Percentiles rank a stretch among this genome's conserved stretches.
Conservation (phyloP, 2,113 vertebrate genomes). For the Triplophysa tibetana region DNA sequence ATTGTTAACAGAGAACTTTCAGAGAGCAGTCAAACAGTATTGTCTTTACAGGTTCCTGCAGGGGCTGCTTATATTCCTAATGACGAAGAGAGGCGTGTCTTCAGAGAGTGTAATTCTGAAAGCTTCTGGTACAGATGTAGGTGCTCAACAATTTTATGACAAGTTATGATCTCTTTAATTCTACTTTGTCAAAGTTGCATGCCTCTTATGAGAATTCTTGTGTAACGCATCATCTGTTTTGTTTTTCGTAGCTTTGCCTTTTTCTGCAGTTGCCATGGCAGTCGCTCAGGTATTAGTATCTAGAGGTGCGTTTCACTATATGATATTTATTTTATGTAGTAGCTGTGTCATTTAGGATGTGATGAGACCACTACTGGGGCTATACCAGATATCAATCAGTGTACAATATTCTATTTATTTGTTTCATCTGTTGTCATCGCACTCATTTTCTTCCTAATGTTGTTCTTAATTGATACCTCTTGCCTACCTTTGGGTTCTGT, state of each 20-base stretch:
- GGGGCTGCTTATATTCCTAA: constrained; percentile 78
- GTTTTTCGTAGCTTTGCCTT: constrained; percentile 80
- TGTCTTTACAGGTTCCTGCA: constrained; percentile 65
- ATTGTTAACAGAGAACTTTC: not conserved
- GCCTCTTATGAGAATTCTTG: not conserved
- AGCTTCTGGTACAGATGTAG: constrained; percentile 90
- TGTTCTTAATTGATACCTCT: no score
- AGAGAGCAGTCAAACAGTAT: not conserved
- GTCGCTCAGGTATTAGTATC: constrained; percentile 81
- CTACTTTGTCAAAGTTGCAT: no score
- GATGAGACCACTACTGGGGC: not conserved
- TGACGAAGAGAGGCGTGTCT: constrained; percentile 83
- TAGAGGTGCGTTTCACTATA: constrained; percentile 77
- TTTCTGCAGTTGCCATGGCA: constrained; percentile 81
- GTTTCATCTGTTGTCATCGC: no score
- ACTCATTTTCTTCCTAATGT: no score
- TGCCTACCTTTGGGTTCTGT: not conserved
- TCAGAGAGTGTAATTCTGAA: constrained; percentile 85
- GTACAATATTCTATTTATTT: no score
- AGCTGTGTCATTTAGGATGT: not conserved
- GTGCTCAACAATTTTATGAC: constrained; percentile 46
- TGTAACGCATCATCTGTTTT: not conserved
- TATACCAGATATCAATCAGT: not conserved
- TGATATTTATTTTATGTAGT: no score
- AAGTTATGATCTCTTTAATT: not conserved